Conservation (phyloP, 1,140 invertebrate species). For the Aphidius ervi region DNA sequence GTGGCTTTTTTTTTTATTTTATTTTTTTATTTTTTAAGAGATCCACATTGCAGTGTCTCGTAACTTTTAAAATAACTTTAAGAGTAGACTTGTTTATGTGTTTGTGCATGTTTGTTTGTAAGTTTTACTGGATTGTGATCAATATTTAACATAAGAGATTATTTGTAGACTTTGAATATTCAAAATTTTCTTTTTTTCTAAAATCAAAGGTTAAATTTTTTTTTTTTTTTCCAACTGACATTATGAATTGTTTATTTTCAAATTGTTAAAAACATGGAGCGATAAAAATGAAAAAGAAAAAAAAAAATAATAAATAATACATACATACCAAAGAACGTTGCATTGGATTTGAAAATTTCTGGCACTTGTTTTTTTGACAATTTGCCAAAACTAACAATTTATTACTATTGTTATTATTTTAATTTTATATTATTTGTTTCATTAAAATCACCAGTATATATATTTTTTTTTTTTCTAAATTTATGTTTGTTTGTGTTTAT, state of each 20-base stretch:
- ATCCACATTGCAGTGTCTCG: slow-evolving; percentile 12
- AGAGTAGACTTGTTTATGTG: neutral
- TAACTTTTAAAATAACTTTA: neutral
- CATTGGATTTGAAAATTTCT: slow-evolving; percentile 8
- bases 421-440: slow-evolving; percentile 2
- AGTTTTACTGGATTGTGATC: neutral
- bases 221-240: neutral
- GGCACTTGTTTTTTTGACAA: neutral
- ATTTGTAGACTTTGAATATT: no score
- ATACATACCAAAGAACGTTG: slow-evolving; percentile 5
- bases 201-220: neutral
- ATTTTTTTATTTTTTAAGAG: neutral
- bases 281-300: no score
- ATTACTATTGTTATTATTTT: neutral
- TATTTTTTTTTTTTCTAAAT: no score
- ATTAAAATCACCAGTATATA: no score
- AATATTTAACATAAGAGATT: neutral
- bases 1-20: neutral
- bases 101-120: neutral
- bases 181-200: neutral
- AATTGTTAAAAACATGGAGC: no score
- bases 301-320: no score
- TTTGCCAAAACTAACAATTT: neutral
- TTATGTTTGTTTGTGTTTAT: no score
- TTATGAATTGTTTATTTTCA: slow-evolving; percentile 9